Evolutionary conservation across 2,888 invertebrate genomes (phyloP), one percentile per base, ranked within the genome.

Genomic region (Proisotoma minuta): DNA sequence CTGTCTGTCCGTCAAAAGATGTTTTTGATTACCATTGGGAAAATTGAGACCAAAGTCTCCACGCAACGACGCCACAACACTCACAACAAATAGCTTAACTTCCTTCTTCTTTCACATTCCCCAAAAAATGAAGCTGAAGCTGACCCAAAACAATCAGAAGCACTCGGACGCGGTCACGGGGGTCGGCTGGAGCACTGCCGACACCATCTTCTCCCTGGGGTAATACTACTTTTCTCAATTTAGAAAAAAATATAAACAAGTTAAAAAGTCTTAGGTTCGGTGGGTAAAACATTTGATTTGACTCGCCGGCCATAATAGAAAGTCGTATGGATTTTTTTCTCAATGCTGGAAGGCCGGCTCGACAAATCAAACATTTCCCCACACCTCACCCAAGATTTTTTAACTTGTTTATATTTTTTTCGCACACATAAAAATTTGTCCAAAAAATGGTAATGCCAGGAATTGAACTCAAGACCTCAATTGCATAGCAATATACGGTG

Each of bases 121-220:
- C 20, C n/a, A 12, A 18, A 73, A 66, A 74, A 93, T 93, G 92
- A 85, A 88, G 78, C 82, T 93, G 70, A 91, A 92, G 83, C 85
- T 88, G 71, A 85, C 87, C 47, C 85, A 86, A 72, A 87, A 87
- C 75, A 88, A 87, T 74, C 84, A 87, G 22, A 85, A 87, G 61
- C 87, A 90, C 77, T 81, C 80, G 65, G 88, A 88, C 74, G 84
- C 89, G n/a, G 87, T 92, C 12, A 88, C 90, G 64, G 93, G 94
- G 77, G 87, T 94, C 15, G 89, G 89, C 71, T 98, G 97, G 97
- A 89, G 88, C 77, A 90, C 87, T 73, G 87, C 91, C 27, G 96
- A 97, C 78, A 96, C 97, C 78, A 87, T 95, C 52, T 91, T 88
- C 79, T 92, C 94, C 24, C 88, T 89, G 75, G 89, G 91, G 92